Base-by-base conservation (phyloP, 2,113 vertebrate genomes). In the Platycercus adscitus region DNA sequence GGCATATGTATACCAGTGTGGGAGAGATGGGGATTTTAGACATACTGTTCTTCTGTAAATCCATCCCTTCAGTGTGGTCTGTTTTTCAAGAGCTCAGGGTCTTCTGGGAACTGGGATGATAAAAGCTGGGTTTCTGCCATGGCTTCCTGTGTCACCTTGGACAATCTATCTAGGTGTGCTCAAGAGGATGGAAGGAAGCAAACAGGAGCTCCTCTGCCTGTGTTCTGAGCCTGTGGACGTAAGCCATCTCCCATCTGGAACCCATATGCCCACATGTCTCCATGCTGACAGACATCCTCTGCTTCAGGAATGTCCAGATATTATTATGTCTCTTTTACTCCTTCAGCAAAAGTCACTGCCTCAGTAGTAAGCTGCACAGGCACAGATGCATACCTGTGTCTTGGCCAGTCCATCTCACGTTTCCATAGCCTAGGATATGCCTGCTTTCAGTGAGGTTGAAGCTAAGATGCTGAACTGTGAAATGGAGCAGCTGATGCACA, bases 171-270 rank as follows among this genome's bases (percentile, higher is more conserved):
- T 31, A 50, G 39, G 73, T 52, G 37, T 84, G 69, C 25, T 66
- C 47, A 68, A 58, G 47, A 47, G 13, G 31, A 9, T 75, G 29
- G 52, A 84, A 78, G 33, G 16, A 75, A 31, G 8, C 39, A 86
- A 78, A 71, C 19, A 84, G 61, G 77, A 95, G 86, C 18, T 44
- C 9, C 49, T 91, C 77, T 61, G 65, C 35, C 60, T 66, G 6
- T 71, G 43, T 50, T 81, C 76, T 43, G 64, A 91, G 83, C 37
- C 39, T 49, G 14, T 83, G 88, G 77, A 81, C 2, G 3, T 5
- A 24, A 92, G 77, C 61, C 89, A 95, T 77, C 52, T 93, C 69
- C 83, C 83, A 71, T 81, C 83, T 95, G 93, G 89, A 70, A 89
- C 41, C 61, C 80, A 84, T 37, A 93, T 92, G 77, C 47, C 55